These are phyloP conservation scores for Chauna torquata DNA, from an alignment of 2,113 vertebrate genomes.

Conservation along the genomic window DNA sequence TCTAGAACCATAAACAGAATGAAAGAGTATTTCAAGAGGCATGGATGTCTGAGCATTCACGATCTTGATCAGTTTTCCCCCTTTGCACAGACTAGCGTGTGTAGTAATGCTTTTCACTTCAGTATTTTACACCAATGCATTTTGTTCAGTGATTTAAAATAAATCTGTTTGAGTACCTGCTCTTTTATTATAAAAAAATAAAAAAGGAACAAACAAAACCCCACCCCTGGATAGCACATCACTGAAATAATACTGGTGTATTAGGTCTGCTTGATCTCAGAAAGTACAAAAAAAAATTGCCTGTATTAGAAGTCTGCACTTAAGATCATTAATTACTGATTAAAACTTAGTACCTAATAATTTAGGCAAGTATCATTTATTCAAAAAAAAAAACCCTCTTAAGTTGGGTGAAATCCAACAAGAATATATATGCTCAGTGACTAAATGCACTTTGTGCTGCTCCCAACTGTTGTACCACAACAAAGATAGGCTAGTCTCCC, in stretches of 20 bases:
- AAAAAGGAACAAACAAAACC: not conserved
- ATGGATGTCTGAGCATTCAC: constrained; percentile 72
- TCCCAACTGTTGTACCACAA: constrained; percentile 98
- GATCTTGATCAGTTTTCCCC: constrained; percentile 54
- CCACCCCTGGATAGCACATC: constrained; percentile 51
- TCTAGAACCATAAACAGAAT: constrained; percentile 75
- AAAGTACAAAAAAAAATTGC: constrained; percentile 70
- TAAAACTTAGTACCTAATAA: constrained; percentile 81
- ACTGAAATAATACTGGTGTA: constrained; percentile 81
- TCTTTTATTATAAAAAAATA: constrained; percentile 40
- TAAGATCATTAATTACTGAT: constrained; percentile 74
- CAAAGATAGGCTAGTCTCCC: constrained; percentile 84
- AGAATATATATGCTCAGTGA: constrained; percentile 80
- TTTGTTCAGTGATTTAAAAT: constrained; percentile 78
- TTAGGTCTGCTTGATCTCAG: constrained; percentile 68
- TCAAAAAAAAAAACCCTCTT: constrained; percentile 82
- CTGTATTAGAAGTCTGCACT: constrained; percentile 63
- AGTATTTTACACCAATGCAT: constrained; percentile 68
- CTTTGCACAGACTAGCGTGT: constrained; percentile 69
- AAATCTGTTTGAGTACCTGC: constrained; percentile 74
- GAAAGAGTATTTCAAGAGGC: constrained; percentile 73
- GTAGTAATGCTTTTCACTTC: constrained; percentile 85
- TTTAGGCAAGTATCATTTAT: constrained; percentile 81
- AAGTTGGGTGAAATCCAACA: constrained; percentile 89
- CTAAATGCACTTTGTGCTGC: constrained; percentile 88